phyloP scores from a whole-genome alignment of 2,888 invertebrate species.

The Timema cristinae region DNA sequence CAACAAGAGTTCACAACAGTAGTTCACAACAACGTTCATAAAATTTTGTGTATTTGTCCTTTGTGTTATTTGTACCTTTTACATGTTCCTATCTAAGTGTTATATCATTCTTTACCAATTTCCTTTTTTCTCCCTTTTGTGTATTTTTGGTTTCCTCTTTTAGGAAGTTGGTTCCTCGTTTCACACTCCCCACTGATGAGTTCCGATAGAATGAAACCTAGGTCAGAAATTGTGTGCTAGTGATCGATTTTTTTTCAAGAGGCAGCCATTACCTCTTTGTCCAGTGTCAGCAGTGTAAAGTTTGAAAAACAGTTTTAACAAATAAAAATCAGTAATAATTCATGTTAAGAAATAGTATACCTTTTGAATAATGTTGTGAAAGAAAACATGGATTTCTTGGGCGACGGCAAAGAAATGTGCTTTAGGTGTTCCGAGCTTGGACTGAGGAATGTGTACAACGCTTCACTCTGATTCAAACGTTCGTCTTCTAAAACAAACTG shows the following conservation, averaged over 20 bases:
- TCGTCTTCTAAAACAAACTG: conserved; percentile 86
- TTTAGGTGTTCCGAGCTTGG: conserved; percentile 87
- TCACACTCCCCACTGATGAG: neutral
- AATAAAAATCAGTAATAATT: neutral
- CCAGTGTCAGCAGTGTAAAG: neutral
- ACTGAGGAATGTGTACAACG: conserved; percentile 85
- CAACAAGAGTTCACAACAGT: no score
- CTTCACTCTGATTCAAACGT: conserved; percentile 81
- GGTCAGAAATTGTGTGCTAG: no score
- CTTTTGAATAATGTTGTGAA: conserved; percentile 82
- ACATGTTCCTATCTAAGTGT: no score
- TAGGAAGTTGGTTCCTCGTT: neutral
- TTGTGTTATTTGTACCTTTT: no score
- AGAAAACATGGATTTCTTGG: conserved; percentile 83
- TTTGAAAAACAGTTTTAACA: neutral
- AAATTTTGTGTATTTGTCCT: no score
- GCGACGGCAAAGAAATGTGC: conserved; percentile 58
- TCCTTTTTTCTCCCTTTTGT: no score
- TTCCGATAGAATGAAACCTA: neutral
- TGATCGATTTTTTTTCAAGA: no score
- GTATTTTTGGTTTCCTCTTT: conserved; percentile 30
- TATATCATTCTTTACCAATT: no score
- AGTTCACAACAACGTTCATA: no score
- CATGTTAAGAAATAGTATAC: conserved; percentile 42
- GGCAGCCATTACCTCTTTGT: no score